Base-by-base conservation (phyloP, 1,140 invertebrate genomes). In the Alviniconcha marisindica region DNA sequence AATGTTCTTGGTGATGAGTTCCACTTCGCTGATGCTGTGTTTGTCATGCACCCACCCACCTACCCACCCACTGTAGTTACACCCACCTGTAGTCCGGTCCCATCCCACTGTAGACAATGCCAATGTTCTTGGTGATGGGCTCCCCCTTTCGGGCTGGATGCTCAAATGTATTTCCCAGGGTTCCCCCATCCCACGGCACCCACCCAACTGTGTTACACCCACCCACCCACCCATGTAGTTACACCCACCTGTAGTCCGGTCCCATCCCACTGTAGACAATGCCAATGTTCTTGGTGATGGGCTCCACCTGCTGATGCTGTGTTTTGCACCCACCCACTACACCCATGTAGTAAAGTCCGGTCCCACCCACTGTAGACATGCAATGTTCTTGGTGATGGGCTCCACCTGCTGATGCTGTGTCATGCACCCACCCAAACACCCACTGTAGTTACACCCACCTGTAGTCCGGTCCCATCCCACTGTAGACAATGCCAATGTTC, bases 401-500 rank as follows among this genome's bases (percentile, higher is more conserved):
- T 99, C 98, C 42, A 99, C 97, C 94, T 99, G 90, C 97, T 96
- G 14, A 99, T 97, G 92, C 97, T 98, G 90, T 98, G 97, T 99
- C 98, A n/a, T 48, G 18, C 69, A 38, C 36, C 33, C 36, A 71
- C 3, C 3, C 36, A 71, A 10, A 40, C 36, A 40, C 0, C 2
- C 12, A 40, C 69, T 10, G 5, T 0, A 40, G 0, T 51, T n/a
- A 28, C 31, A 84, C 73, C n/a, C 88, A 94, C 94, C 95, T 92
- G 85, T 94, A 95, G 90, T 95, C 95, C 44, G 95, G 95, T 21
- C 95, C 95, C 94, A 95, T 95, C 91, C 96, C 96, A 87, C 98
- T 99, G 94, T 99, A 99, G 0, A 99, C 96, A 97, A 99, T 99
- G 48, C 99, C 99, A 90, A 99, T 98, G 90, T 99, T 97, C 28